Conservation (phyloP, 2,888 invertebrate species). For the Drosophila neonasuta region DNA sequence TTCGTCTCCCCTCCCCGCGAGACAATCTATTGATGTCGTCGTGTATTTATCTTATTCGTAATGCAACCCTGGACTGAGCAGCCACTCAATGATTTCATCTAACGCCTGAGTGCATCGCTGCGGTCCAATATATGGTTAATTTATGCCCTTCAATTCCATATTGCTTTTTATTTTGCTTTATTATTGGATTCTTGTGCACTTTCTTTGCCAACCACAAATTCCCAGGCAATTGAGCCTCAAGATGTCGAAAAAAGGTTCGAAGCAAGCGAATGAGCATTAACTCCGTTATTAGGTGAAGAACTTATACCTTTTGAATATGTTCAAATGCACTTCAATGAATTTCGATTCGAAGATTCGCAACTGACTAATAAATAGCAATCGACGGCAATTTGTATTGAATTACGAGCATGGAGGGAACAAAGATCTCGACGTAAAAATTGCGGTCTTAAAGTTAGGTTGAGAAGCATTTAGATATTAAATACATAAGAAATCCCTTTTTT, state of each 20-base stretch:
- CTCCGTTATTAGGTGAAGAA: constrained; percentile 6
- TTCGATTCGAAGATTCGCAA: not conserved
- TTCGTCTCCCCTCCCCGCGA: not conserved
- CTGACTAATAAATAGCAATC: constrained; percentile 28
- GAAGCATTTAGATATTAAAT: too few relatives aligned
- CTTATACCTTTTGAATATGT: constrained; percentile 10
- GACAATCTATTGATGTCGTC: constrained; percentile 2
- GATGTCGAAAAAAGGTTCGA: constrained; percentile 21
- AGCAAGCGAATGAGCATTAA: constrained; percentile 44
- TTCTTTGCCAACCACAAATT: constrained; percentile 66
- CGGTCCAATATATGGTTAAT: constrained; percentile 53
- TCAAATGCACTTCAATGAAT: constrained; percentile 34
- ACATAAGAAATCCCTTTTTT: too few relatives aligned
- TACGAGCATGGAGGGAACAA: not conserved
- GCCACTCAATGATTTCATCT: constrained; percentile 51
- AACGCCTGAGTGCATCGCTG: constrained; percentile 66
- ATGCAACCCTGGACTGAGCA: constrained; percentile 40
- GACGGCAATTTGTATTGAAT: constrained; percentile 2
- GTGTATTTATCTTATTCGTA: constrained; percentile 2
- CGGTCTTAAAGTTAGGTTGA: too few relatives aligned
- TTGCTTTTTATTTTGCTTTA: constrained; percentile 39
- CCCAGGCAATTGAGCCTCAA: constrained; percentile 58
- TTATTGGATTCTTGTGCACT: constrained; percentile 38
- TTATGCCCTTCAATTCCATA: constrained; percentile 59
- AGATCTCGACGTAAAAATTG: not conserved